Evolutionary conservation across 1,140 invertebrate species (phyloP).

Genomic region (Kradibia gibbosae): DNA sequence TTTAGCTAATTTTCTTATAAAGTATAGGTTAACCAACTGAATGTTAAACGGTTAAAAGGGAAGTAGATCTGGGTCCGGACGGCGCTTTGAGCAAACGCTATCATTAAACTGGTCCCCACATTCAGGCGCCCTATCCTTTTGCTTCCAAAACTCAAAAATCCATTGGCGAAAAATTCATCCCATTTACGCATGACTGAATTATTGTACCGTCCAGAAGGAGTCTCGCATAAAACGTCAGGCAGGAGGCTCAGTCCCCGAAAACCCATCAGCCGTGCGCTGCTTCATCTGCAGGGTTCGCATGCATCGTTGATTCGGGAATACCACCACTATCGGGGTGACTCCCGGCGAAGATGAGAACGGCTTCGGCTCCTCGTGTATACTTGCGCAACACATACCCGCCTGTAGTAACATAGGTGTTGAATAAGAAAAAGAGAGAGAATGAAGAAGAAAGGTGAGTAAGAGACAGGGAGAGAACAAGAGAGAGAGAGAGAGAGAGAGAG

Average conservation of each 20-base stretch:
- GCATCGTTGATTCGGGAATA: constrained; percentile 35
- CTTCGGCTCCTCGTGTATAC: neutral
- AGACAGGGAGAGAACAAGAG: neutral
- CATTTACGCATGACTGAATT: constrained; percentile 4
- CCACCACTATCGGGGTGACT: neutral
- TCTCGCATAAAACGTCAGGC: neutral
- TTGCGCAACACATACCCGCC: neutral
- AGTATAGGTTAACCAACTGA: constrained; percentile 1
- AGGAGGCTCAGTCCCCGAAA: constrained; percentile 13
- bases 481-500: neutral
- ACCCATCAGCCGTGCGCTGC: constrained; percentile 6
- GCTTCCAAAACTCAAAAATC: constrained; percentile 29
- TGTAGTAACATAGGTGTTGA: neutral
- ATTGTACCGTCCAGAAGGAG: constrained; percentile 29
- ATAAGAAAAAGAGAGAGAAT: neutral
- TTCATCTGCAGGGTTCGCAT: constrained; percentile 17
- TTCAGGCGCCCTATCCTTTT: constrained; percentile 3
- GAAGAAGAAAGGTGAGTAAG: neutral
- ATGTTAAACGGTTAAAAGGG: neutral
- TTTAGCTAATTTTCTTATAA: neutral
- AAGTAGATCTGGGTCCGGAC: neutral
- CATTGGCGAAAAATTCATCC: constrained; percentile 20
- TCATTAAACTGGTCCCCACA: constrained; percentile 21
- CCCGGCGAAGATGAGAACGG: constrained; percentile 19
- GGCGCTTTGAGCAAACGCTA: constrained; percentile 11